Conservation (phyloP, 2,888 invertebrate genomes). For the Epiblema foenella region DNA sequence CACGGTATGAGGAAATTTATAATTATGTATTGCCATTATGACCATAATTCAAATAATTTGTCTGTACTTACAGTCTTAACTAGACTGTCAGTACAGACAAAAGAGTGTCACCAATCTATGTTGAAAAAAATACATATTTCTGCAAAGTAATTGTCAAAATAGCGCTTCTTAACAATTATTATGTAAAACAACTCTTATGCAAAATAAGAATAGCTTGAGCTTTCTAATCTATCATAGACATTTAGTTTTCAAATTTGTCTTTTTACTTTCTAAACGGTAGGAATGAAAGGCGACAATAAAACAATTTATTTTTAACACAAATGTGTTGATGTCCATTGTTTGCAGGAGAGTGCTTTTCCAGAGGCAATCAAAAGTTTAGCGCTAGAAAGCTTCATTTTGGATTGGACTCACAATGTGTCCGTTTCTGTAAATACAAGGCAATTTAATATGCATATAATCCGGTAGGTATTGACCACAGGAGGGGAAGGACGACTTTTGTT, state of each 20-base stretch:
- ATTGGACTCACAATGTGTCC: too few species aligned
- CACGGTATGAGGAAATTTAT: too few species aligned
- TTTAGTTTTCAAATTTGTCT: constrained; percentile 21
- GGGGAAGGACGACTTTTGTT: too few species aligned
- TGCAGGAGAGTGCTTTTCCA: too few species aligned
- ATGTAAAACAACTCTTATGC: constrained; percentile 16
- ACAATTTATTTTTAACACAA: neutral
- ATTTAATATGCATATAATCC: too few species aligned
- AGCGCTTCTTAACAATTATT: neutral
- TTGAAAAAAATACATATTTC: neutral
- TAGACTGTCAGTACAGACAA: too few species aligned
- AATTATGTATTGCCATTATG: too few species aligned
- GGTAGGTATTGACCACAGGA: too few species aligned
- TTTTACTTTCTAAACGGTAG: constrained; percentile 28
- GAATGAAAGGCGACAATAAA: constrained; percentile 5
- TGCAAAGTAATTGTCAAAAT: neutral
- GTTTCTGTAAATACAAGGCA: too few species aligned
- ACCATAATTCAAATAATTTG: neutral
- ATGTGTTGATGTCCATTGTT: neutral
- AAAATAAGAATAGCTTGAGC: constrained; percentile 11
- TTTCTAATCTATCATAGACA: constrained; percentile 22
- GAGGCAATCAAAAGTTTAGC: too few species aligned
- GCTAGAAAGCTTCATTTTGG: too few species aligned
- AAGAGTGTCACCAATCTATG: too few species aligned
- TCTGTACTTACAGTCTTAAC: neutral